Evolutionary conservation across 2,113 vertebrate species (phyloP), one percentile per base, ranked within the genome.

Genomic region (Dinomys branickii): DNA sequence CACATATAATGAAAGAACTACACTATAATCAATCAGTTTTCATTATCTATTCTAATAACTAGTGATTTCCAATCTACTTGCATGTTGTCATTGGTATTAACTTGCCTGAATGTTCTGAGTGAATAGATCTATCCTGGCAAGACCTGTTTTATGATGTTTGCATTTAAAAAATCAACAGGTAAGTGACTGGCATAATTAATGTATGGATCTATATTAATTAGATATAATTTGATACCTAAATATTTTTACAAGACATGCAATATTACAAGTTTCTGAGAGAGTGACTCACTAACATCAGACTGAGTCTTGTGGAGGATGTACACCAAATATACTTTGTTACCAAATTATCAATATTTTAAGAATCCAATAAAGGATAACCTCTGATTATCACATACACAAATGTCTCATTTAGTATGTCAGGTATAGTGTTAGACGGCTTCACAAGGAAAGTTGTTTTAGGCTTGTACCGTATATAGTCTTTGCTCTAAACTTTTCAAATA

Each of bases 281-380:
- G 33, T 75, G 28, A 67, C 58, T 63, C 88, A 41, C 26, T 88
- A 67, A 90, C 73, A 47, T 7, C 58, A 82, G 22, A 7, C 3
- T 73, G n/a, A 73, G 59, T 91, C 22, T 20, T 38, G 26, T 2
- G 2, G 56, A 35, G 9, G 12, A 85, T 85, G 2, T 38, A 38
- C 1, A 14, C 50, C 35, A 81, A 47, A 91, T 90, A 63, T 94
- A n/a, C 59, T 65, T 58, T 63, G 20, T 82, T 75, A 33, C 38
- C 38, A 87, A 91, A 78, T 71, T 26, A n/a, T 78, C 54, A 20
- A 61, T 71, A 92, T 88, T 94, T 90, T 95, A 59, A 83, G 38
- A 81, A 5, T 82, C 28, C 80, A 88, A 85, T 77, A 52, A 91
- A 44, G n/a, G 52, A 35, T 85, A 71, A 52, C 14, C 16, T 73